Conservation (phyloP, 2,888 invertebrate species). For the Scelioninae gen. 2 region DNA sequence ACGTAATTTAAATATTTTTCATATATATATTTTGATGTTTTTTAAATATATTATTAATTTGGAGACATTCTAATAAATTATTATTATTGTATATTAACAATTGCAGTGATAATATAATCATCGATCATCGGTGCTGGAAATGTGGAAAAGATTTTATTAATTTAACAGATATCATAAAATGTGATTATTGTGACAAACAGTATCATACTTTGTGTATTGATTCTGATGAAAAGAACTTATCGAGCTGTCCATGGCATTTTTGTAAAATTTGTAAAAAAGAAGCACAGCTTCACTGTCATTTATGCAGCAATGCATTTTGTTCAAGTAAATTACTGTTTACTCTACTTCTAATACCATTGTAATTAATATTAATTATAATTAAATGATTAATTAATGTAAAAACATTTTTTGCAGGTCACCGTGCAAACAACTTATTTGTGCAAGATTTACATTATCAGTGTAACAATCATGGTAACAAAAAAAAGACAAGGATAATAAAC, state of each 20-base stretch:
- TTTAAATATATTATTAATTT: too few relatives aligned
- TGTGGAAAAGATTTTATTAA: slow-evolving; percentile 26
- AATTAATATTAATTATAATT: neutral
- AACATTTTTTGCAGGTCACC: slow-evolving; percentile 30
- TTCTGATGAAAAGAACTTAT: slow-evolving; percentile 16
- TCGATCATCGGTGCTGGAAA: slow-evolving; percentile 35
- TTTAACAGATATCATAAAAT: slow-evolving; percentile 17
- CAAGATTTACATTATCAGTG: slow-evolving; percentile 21
- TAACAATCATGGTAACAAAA: slow-evolving; percentile 15
- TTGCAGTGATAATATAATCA: neutral
- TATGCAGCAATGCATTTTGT: slow-evolving; percentile 43
- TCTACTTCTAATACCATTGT: neutral
- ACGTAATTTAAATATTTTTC: too few relatives aligned
- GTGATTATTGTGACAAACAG: slow-evolving; percentile 26
- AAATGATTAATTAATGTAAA: neutral
- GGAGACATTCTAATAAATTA: too few relatives aligned
- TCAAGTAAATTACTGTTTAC: slow-evolving; percentile 24
- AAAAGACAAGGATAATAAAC: slow-evolving; percentile 6
- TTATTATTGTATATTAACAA: too few relatives aligned
- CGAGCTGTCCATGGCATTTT: slow-evolving; percentile 35
- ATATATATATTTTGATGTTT: too few relatives aligned
- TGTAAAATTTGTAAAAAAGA: slow-evolving; percentile 38
- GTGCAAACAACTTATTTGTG: slow-evolving; percentile 17
- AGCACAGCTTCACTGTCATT: slow-evolving; percentile 13
- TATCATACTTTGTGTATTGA: slow-evolving; percentile 37